Evolutionary conservation across 1,140 invertebrate genomes (phyloP).

Genomic region (Brachystomella parvula): DNA sequence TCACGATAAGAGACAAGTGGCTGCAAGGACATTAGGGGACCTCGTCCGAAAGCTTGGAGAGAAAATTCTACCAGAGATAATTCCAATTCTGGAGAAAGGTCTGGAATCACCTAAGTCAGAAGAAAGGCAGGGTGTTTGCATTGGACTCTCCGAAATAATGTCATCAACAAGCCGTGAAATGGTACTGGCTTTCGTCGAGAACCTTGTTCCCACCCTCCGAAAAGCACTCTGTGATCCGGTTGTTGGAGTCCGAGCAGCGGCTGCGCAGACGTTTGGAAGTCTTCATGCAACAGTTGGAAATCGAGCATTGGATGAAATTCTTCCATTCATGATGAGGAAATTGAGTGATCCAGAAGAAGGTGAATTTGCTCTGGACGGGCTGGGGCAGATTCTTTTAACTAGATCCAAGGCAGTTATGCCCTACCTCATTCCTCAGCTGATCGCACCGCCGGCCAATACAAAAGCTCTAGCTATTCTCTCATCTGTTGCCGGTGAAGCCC

Average conservation of each 20-base stretch:
- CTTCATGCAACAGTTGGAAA: conserved; percentile 89
- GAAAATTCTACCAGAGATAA: conserved; percentile 92
- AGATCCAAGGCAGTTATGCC: conserved; percentile 91
- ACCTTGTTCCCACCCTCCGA: conserved; percentile 89
- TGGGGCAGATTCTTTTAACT: conserved; percentile 92
- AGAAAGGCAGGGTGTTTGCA: conserved; percentile 95
- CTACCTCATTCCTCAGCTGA: conserved; percentile 90
- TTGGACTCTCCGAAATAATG: conserved; percentile 97
- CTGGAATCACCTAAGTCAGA: conserved; percentile 82
- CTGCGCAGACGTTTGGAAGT: conserved; percentile 92
- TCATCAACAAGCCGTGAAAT: conserved; percentile 90
- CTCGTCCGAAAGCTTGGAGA: conserved; percentile 95
- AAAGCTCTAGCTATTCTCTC: conserved; percentile 82
- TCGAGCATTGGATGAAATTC: conserved; percentile 92
- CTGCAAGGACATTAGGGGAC: conserved; percentile 79
- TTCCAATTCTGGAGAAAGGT: conserved; percentile 91
- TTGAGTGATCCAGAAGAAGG: conserved; percentile 60
- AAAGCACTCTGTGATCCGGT: conserved; percentile 88
- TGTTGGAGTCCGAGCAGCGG: conserved; percentile 84
- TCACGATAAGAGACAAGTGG: conserved; percentile 82
- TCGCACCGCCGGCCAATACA: conserved; percentile 69
- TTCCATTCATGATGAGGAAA: conserved; percentile 75
- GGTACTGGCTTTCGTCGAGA: conserved; percentile 87
- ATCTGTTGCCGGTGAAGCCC: conserved; percentile 82
- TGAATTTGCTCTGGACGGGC: conserved; percentile 82